Base-by-base conservation (phyloP, 1,140 invertebrate genomes). In the Formica selysi region DNA sequence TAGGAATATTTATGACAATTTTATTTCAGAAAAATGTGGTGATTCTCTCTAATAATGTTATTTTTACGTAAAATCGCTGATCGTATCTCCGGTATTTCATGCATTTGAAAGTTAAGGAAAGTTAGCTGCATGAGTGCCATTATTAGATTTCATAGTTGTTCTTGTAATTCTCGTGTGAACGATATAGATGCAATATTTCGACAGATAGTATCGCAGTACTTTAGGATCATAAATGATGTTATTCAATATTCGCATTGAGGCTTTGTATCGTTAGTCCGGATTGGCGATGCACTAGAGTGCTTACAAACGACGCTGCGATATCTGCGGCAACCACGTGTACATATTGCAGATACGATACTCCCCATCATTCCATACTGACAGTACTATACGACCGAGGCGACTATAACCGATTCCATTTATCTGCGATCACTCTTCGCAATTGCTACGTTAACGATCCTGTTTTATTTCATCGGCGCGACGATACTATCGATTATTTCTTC, bases 361-460 rank as follows among this genome's bases (percentile, higher is more conserved):
- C 76, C 36, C 22, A 70, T 70, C 76, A 57, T 80, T 80, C n/a
- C n/a, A 70, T 16, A 7, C 62, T 79, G 62, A 79, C 76, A 54
- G n/a, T 26, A 68, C 64, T 19, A 70, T 70, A 68, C 44, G 32
- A 68, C 22, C 64, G 64, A 38, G 32, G 44, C n/a, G n/a, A 78
- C 62, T 79, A 79, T 80, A 68, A 68, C 32, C 64, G 64, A 80
- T 80, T 70, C 64, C 76, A 70, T 80, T 80, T 80, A 68, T 70
- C 44, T 54, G 13, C 44, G 64, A 41, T 19, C 4, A 57, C 4
- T 64, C 32, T 80, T 68, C 76, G 51, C 76, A 26, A 79, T 11
- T 44, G 44, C 32, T 68, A 19, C 3, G 29, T 54, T 38, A 51
- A 32, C 32, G 32, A 29, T 57, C 38, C 16, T 11, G 6, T 79